Percentiles rank a stretch among this genome's conserved stretches.
phyloP scores from a whole-genome alignment of 2,797 vertebrate species.

The Sternotherus odoratus region DNA sequence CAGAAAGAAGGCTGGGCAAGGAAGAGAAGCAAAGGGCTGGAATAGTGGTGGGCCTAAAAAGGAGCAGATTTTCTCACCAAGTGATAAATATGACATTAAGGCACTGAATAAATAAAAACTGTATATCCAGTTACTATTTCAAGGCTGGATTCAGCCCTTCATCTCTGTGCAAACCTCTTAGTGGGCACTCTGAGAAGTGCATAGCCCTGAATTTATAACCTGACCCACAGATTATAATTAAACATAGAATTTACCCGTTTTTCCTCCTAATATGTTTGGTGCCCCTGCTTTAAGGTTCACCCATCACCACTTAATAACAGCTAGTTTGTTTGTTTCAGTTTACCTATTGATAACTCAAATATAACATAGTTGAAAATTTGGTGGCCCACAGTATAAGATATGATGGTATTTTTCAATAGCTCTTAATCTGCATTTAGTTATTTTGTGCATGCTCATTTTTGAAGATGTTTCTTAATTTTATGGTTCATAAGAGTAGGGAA shows the following conservation, averaged over 20 bases:
- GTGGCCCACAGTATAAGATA: not conserved
- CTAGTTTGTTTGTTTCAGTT: slow-evolving; percentile 16
- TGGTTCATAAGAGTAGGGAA: slow-evolving; percentile 52
- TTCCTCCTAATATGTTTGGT: not conserved
- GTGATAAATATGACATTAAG: not conserved
- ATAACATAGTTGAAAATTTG: slow-evolving; percentile 35
- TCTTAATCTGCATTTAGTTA: slow-evolving; percentile 43
- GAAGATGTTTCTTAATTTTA: slow-evolving; percentile 26
- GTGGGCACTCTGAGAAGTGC: not conserved
- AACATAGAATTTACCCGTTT: not conserved
- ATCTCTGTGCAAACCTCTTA: not conserved
- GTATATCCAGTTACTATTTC: not conserved
- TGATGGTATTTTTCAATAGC: not conserved
- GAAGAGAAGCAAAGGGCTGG: not conserved
- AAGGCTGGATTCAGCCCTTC: not conserved
- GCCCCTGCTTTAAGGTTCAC: slow-evolving; percentile 32
- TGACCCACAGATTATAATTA: not conserved
- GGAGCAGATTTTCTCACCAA: rapidly evolving
- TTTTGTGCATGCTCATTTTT: slow-evolving; percentile 8
- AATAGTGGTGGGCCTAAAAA: rapidly evolving
- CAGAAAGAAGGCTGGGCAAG: not conserved
- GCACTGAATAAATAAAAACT: not conserved
- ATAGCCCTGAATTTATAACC: slow-evolving; percentile 2
- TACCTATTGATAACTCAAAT: slow-evolving; percentile 19
- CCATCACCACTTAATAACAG: not conserved